These are phyloP conservation scores for Ganaspis sp. DNA, from an alignment of 1,140 invertebrate genomes.

Conservation along the genomic window DNA sequence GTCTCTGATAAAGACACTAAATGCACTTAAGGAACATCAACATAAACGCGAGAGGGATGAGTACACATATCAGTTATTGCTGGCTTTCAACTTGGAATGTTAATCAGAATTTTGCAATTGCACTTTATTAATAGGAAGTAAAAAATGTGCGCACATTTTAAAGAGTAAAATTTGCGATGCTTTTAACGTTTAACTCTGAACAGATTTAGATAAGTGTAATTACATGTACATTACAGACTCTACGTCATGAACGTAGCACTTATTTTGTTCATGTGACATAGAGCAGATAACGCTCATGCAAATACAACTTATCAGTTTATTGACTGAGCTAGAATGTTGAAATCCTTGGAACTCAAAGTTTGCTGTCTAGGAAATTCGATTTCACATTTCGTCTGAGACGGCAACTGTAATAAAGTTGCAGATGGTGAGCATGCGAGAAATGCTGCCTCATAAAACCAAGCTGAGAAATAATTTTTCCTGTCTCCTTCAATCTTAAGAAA, in stretches of 20 bases:
- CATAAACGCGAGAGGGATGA: neutral
- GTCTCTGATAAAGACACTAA: neutral
- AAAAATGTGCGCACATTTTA: neutral
- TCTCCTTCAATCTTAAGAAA: conserved; percentile 14
- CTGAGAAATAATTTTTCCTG: conserved; percentile 17
- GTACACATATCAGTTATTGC: neutral
- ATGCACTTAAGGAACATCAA: neutral
- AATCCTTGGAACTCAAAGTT: conserved; percentile 53
- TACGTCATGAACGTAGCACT: conserved; percentile 32
- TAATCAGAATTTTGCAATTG: conserved; percentile 51
- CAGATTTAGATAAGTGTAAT: conserved; percentile 22
- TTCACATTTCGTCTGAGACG: conserved; percentile 23
- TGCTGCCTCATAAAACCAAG: conserved; percentile 23
- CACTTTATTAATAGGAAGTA: conserved; percentile 46
- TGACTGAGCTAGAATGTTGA: conserved; percentile 58
- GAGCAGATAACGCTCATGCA: conserved; percentile 48
- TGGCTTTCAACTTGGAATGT: conserved; percentile 46
- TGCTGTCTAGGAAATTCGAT: conserved; percentile 28
- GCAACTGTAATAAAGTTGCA: conserved; percentile 38
- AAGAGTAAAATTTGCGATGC: conserved; percentile 20
- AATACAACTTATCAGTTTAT: conserved; percentile 46
- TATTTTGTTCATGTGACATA: conserved; percentile 31
- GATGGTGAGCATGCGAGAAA: conserved; percentile 20
- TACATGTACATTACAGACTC: conserved; percentile 29
- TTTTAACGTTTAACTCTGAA: conserved; percentile 30